Conservation (phyloP, 1,140 invertebrate species). For the Cydia pomonella region DNA sequence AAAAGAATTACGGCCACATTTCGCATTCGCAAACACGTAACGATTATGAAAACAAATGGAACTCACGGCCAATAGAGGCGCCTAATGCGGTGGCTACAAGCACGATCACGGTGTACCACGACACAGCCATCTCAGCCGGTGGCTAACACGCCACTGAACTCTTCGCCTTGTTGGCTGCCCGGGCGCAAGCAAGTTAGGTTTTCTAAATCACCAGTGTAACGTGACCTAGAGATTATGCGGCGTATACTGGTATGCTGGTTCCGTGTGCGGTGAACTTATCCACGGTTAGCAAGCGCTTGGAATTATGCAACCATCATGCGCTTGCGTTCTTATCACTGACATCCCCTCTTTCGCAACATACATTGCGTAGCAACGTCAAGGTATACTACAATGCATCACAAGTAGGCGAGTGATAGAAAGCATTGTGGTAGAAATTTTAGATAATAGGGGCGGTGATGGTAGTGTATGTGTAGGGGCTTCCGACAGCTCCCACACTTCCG, state of each 20-base stretch:
- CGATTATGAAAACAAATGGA: constrained; percentile 46
- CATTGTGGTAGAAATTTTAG: not conserved
- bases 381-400: constrained; percentile 18
- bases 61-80: constrained; percentile 69
- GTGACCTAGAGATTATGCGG: not conserved
- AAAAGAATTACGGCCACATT: not conserved
- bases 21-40: constrained; percentile 38
- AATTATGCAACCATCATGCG: constrained; percentile 7
- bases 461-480: constrained; percentile 45
- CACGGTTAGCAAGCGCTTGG: not conserved
- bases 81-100: constrained; percentile 67
- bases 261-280: not conserved
- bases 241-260: not conserved
- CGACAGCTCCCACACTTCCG: constrained; percentile 47
- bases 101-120: constrained; percentile 61
- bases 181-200: constrained; percentile 38
- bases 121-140: constrained; percentile 64
- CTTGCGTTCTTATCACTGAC: constrained; percentile 41
- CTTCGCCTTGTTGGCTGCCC: constrained; percentile 53
- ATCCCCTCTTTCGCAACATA: constrained; percentile 1
- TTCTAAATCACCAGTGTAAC: not conserved
- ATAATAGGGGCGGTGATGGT: constrained; percentile 35
- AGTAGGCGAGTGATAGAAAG: not conserved
- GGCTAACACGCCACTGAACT: constrained; percentile 68
- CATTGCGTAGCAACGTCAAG: not conserved